These are phyloP conservation scores for Labeo rohita DNA, from an alignment of 2,113 vertebrate genomes.

Conservation along the genomic window DNA sequence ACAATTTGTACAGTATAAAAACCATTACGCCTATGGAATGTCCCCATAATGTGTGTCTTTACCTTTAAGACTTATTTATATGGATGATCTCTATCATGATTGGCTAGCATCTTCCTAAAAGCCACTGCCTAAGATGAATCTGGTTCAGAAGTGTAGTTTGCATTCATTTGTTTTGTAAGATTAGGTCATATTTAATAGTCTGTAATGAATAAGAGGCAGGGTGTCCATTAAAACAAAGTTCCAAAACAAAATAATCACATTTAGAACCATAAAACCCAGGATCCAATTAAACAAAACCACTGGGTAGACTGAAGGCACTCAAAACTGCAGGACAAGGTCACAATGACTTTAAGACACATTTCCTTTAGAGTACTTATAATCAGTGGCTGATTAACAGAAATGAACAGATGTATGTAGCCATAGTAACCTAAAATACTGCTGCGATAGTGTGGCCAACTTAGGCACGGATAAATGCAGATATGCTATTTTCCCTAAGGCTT, in stretches of 20 bases:
- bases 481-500: neutral
- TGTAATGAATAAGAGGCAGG: neutral
- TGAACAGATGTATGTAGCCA: neutral
- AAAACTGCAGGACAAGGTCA: conserved; percentile 17
- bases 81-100: neutral
- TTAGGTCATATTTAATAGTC: neutral
- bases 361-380: neutral
- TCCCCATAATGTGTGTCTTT: neutral
- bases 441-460: neutral
- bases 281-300: neutral
- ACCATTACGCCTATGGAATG: too few species aligned
- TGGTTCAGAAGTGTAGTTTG: neutral
- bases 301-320: neutral
- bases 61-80: neutral
- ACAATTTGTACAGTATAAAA: too few species aligned
- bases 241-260: conserved; percentile 2
- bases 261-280: neutral
- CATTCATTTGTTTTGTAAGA: neutral
- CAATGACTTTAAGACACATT: conserved; percentile 10
- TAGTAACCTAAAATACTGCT: conserved; percentile 9
- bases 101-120: neutral
- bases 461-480: neutral
- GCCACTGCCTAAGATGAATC: neutral
- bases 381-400: conserved; percentile 24
- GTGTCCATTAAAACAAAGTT: neutral